A percentile compares a stretch with the other conserved stretches of the same genome.
These are phyloP conservation scores for Python bivittatus DNA, from an alignment of 2,113 vertebrate species.

Conservation along the genomic window DNA sequence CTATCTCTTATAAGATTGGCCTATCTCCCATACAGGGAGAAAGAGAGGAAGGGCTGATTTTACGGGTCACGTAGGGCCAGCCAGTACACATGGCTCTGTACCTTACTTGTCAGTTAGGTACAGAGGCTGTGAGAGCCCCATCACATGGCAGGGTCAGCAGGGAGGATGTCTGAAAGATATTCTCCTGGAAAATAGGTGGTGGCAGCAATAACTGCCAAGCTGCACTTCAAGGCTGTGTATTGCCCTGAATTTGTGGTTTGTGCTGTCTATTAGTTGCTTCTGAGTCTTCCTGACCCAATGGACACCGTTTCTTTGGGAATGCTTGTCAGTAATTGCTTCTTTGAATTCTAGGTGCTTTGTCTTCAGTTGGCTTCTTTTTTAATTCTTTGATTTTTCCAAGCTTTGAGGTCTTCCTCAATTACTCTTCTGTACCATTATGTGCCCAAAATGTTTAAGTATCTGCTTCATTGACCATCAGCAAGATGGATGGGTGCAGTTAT, in stretches of 20 bases:
- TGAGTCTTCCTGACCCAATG: not conserved
- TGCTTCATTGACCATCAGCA: not conserved
- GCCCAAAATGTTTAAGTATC: not conserved
- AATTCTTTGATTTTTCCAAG: not conserved
- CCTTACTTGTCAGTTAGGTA: not conserved
- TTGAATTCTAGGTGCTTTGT: not conserved
- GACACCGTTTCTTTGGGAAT: not conserved
- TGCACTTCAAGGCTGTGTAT: not conserved
- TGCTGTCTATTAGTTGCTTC: not conserved
- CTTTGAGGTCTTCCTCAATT: not conserved
- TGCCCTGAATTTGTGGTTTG: not conserved
- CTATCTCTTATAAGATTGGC: not conserved
- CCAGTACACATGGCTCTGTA: no score
- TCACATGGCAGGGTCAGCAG: not conserved
- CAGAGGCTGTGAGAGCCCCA: not conserved
- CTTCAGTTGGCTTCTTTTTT: not conserved
- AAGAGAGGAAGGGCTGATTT: not conserved
- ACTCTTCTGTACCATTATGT: not conserved
- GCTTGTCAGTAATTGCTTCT: not conserved
- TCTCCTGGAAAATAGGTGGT: not conserved
- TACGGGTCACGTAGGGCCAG: no score
- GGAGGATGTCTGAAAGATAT: not conserved
- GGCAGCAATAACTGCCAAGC: not conserved
- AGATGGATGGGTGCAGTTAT: not conserved
- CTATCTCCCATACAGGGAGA: not conserved